These are phyloP conservation scores for Deilephila porcellus DNA, from an alignment of 2,888 invertebrate species.

Conservation along the genomic window DNA sequence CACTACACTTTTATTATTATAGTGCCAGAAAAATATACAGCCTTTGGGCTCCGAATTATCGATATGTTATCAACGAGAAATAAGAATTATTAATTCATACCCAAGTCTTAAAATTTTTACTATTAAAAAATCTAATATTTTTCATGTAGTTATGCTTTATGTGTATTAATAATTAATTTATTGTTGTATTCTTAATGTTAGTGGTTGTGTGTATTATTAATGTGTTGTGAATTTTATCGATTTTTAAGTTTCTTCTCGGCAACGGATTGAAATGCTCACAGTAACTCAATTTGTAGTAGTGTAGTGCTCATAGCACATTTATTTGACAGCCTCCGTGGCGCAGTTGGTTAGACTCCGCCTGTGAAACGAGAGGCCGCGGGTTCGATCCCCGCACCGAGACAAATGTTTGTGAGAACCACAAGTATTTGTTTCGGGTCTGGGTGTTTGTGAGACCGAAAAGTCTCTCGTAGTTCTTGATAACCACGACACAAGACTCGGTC, in stretches of 20 bases:
- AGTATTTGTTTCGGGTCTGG: no score
- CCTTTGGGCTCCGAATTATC: no score
- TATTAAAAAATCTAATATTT: neutral
- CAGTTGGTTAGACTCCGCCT: no score
- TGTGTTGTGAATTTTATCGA: neutral
- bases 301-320: conserved; percentile 19
- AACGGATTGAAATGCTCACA: neutral
- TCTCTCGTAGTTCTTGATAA: no score
- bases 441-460: no score
- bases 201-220: conserved; percentile 5
- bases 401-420: no score
- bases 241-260: conserved; percentile 1
- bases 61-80: neutral
- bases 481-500: no score
- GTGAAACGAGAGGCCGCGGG: no score
- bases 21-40: no score
- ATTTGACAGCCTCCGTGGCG: no score
- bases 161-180: conserved; percentile 2
- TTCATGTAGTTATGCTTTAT: conserved; percentile 7
- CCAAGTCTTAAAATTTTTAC: neutral
- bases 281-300: conserved; percentile 1
- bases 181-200: conserved; percentile 13
- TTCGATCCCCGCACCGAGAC: no score
- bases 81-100: neutral
- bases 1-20: no score